Evolutionary conservation across 1,140 invertebrate species (phyloP), one percentile per base, ranked within the genome.

Genomic region (Calycopis cecrops): DNA sequence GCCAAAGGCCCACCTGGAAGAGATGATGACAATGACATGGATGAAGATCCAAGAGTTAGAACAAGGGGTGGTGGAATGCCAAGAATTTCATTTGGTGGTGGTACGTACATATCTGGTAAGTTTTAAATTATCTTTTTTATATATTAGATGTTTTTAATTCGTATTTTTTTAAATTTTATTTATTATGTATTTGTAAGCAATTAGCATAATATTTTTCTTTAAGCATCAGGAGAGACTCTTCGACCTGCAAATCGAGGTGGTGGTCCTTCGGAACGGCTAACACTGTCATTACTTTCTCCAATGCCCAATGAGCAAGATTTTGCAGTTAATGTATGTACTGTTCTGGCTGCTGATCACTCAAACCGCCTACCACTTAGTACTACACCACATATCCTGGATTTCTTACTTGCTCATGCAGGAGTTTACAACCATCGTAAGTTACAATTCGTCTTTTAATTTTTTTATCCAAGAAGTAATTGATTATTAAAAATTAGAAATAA

Each of bases 291-390:
- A 7, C 82, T 98, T 14, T 97, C 96, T 35, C 98, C 98, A 0
- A 89, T 99, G 65, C 98, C 98, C 11, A 99, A 99, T 84, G 98
- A 99, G 88, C 96, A 99, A 77, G 98, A 99, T 79, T 98, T 99
- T 88, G 97, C 97, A 3, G 94, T 99, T 52, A 99, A 99, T 85
- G 95, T 99, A 0, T 98, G 97, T 79, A 98, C 96, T 0, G 88
- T 99, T 48, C 88, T 99, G 59, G 97, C 97, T 16, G 98, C 97
- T 68, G 97, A 99, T 76, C 95, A 96, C 35, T 94, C 95, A 52
- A 95, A 97, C 72, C 92, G 94, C 4, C 83, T 99, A 33, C 93
- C 95, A 60, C 85, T 99, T 21, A 92, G 92, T 28, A 93, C 95
- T 61, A 94, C 93, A 67, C 95, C 95, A 1, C 91, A 95, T 62